Base-by-base conservation (phyloP, 2,797 vertebrate genomes). In the Melanotaenia maccullochi region DNA sequence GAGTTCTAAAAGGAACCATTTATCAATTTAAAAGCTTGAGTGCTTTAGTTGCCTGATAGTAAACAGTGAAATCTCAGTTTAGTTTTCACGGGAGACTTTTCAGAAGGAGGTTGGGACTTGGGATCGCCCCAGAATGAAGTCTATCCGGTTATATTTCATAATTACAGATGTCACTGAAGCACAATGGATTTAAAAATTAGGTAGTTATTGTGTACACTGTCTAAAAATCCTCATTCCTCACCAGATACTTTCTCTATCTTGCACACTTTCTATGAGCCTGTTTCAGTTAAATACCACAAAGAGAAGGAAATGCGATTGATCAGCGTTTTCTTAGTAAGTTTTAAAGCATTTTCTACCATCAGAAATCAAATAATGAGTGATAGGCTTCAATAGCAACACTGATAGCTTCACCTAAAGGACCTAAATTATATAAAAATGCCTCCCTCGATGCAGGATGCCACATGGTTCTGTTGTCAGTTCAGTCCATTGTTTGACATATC, bases 11-110 rank as follows among this genome's bases (percentile, higher is more conserved):
- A 85, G 70, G 77, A 81, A 68, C 72, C 82, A 89, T 92, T 87
- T 87, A 89, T 92, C 89, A 92, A 63, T 88, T 83, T 85, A 84
- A 88, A 82, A 87, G 78, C 80, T 76, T 56, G 68, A 73, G 69
- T 77, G 81, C 88, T 82, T 78, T 49, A 54, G 76, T 75, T 70
- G 73, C 68, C 67, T 62, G 49, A 82, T 84, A 30, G 80, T 81
- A 92, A 92, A 91, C 86, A 86, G 72, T 78, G 71, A 87, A 66
- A 70, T 87, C 69, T 85, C 47, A 81, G 68, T 86, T 74, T 30
- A 70, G 70, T 54, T 40, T 28, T 57, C 30, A 20, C 13, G 52
- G 66, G 54, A 69, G 55, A 24, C 16, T 18, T 58, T 67, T 75
- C 32, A 74, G 38, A 36, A 58, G 60, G 60, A 47, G 59, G 59